Evolutionary conservation across 2,888 invertebrate species (phyloP), one percentile per base, ranked within the genome.

Genomic region (Oeneis ivallda): DNA sequence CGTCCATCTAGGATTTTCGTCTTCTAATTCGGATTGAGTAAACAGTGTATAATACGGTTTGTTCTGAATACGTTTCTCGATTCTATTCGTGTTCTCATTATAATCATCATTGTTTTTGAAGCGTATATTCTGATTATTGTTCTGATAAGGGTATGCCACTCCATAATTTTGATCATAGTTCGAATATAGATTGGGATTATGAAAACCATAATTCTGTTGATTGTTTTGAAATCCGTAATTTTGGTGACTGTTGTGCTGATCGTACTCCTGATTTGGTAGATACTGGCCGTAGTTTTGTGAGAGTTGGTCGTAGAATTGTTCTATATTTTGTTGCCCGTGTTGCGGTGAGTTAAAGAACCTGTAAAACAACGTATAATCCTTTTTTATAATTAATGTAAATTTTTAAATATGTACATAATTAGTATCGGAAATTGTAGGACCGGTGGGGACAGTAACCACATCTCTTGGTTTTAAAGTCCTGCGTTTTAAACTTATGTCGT

Each of bases 291-390:
- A 77, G 49, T 79, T 80, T 57, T 73, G 73, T 2, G 80, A 73
- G 0, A 88, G 74, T 53, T 87, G 86, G 60, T 85, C 79, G 59
- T 88, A 89, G 60, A 90, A 87, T 67, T 92, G 89, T 57, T 89
- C 80, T 1, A 90, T 59, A 61, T 85, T 83, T 45, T 86, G 87
- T 17, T 75, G 76, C 9, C 65, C 74, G 34, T 62, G 70, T 32
- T 70, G 88, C 62, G 92, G 92, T 50, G 92, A 92, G 70, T 93
- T 94, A 78, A 96, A 96, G 79, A 95, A 96, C 69, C 95, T 92
- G 41, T 45, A 65, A 68, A 47, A 9, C 17, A 47, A 47, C 9
- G 45, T 7, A 8, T 1, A 37, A 37, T 2, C n/a, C n/a, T 1
- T 26, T 26, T 26, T 26, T 26, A 26, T 1, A n/a, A n/a, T n/a